Conservation (phyloP, 2,113 vertebrate genomes). For the cattle (Bos taurus) region DNA sequence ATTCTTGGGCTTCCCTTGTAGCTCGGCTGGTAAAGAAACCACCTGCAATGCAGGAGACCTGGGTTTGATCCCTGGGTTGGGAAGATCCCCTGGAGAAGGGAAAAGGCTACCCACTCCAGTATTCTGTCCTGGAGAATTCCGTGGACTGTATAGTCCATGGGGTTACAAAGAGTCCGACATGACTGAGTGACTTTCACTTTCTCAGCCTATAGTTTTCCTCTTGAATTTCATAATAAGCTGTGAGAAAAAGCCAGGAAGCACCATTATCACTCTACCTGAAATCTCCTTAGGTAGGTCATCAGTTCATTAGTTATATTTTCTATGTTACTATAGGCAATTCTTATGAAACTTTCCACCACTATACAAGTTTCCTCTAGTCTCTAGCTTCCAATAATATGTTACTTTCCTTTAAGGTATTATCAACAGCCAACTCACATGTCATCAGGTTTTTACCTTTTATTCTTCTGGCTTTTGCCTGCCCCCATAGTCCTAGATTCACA, state of each 20-base stretch:
- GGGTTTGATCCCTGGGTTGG: no score
- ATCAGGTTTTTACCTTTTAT: not conserved
- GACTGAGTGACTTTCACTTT: not conserved
- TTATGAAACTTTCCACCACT: not conserved
- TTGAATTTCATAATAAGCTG: not conserved
- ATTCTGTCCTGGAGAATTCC: not conserved
- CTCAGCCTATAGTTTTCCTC: not conserved
- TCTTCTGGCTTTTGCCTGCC: not conserved
- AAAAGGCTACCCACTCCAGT: not conserved
- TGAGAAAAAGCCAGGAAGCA: not conserved
- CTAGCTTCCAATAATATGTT: not conserved
- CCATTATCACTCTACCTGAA: not conserved
- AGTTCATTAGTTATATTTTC: not conserved
- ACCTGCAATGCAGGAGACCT: no score
- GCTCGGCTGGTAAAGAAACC: no score
- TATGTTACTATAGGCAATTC: not conserved
- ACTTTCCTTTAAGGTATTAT: not conserved
- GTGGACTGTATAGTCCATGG: not conserved
- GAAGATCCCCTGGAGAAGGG: no score
- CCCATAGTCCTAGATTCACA: not conserved
- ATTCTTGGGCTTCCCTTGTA: no score
- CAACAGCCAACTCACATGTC: not conserved
- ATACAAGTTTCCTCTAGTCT: not conserved
- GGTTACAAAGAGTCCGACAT: not conserved
- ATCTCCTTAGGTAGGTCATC: not conserved